phyloP scores from a whole-genome alignment of 2,113 vertebrate genomes.

The Anhinga rufa region DNA sequence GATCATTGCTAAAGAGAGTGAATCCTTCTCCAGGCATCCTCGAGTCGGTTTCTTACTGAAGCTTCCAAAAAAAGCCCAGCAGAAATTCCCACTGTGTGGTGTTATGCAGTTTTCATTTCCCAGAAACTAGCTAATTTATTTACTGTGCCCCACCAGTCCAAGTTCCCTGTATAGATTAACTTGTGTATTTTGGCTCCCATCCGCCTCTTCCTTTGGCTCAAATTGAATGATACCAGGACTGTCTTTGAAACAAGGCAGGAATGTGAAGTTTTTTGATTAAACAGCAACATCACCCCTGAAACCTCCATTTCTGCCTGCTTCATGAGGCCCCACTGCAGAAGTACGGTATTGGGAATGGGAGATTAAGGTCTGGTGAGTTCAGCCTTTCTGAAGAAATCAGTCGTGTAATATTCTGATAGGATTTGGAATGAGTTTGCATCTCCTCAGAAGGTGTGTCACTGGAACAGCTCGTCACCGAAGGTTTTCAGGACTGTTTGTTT shows the following conservation, averaged over 20 bases:
- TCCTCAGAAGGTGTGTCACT: background rate
- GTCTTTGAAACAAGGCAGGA: constrained; percentile 77
- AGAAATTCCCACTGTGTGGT: background rate
- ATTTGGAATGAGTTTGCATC: background rate
- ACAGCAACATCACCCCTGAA: constrained; percentile 68
- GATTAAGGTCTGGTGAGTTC: background rate
- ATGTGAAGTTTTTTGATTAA: constrained; percentile 72
- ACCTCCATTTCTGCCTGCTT: constrained; percentile 69
- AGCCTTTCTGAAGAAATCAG: background rate
- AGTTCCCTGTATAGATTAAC: constrained; percentile 35
- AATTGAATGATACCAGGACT: constrained; percentile 74
- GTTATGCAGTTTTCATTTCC: background rate
- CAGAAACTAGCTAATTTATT: constrained; percentile 26
- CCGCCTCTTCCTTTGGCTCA: constrained; percentile 69
- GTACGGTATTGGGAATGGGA: constrained; percentile 17
- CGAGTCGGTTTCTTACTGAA: background rate
- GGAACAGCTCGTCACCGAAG: background rate
- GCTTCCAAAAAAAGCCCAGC: background rate
- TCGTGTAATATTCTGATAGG: background rate
- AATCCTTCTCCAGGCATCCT: background rate
- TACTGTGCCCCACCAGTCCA: background rate
- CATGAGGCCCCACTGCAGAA: constrained; percentile 40
- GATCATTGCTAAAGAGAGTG: background rate
- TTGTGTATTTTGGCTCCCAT: constrained; percentile 68
- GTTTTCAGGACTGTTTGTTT: background rate